Conservation (phyloP, 2,888 invertebrate genomes). For the Halictus quadricinctus region DNA sequence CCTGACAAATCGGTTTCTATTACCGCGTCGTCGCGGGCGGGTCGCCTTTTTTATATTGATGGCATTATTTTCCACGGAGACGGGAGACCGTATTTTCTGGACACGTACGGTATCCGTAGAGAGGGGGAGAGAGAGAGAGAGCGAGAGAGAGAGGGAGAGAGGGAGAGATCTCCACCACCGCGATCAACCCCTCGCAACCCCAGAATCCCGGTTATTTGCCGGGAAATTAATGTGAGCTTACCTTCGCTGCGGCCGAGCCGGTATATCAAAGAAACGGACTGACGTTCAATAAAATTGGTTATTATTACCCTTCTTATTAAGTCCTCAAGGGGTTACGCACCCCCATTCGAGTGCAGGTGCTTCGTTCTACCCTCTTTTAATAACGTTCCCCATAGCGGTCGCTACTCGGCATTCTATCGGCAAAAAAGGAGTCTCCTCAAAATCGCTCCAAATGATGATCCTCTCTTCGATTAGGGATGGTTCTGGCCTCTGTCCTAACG, state of each 20-base stretch:
- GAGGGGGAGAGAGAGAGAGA: neutral
- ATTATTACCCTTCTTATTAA: slow-evolving; percentile 65
- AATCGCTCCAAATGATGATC: neutral
- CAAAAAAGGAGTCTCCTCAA: neutral
- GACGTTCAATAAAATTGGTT: slow-evolving; percentile 64
- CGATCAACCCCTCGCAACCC: slow-evolving; percentile 49
- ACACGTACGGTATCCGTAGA: slow-evolving; percentile 28
- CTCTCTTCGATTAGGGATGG: too few relatives aligned
- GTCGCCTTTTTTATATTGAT: slow-evolving; percentile 76
- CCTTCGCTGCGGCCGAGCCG: slow-evolving; percentile 39
- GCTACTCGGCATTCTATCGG: neutral
- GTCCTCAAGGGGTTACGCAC: slow-evolving; percentile 55
- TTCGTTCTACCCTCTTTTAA: slow-evolving; percentile 50
- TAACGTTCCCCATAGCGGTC: neutral
- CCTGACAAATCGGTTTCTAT: slow-evolving; percentile 80
- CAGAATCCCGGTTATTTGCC: slow-evolving; percentile 62
- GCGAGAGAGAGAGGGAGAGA: neutral
- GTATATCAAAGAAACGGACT: slow-evolving; percentile 61
- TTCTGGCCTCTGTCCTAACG: too few relatives aligned
- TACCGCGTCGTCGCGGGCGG: slow-evolving; percentile 68
- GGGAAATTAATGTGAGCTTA: slow-evolving; percentile 60
- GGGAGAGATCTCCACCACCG: neutral
- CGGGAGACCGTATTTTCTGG: slow-evolving; percentile 62
- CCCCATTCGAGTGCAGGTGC: slow-evolving; percentile 23
- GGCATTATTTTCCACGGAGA: slow-evolving; percentile 75